Evolutionary conservation across 2,113 vertebrate genomes (phyloP).

Genomic region (Crotalus horridus): DNA sequence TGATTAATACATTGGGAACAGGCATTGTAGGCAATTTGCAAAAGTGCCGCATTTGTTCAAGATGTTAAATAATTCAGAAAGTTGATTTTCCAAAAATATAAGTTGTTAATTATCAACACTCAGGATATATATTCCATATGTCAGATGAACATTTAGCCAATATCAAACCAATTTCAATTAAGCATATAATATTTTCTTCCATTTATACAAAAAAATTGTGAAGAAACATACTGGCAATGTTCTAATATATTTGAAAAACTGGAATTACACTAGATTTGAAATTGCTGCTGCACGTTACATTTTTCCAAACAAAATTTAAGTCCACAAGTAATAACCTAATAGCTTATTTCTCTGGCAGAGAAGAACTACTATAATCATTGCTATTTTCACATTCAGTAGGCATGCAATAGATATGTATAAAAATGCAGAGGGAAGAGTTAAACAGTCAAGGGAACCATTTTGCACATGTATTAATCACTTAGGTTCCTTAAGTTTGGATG

Average conservation of each 20-base stretch:
- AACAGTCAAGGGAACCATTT: neutral
- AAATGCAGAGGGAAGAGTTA: neutral
- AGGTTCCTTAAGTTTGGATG: neutral
- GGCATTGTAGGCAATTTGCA: neutral
- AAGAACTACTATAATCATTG: neutral
- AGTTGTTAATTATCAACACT: neutral
- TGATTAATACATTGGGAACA: neutral
- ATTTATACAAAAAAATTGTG: neutral
- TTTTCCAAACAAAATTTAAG: slow-evolving; percentile 13
- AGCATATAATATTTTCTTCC: neutral
- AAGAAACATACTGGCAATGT: neutral
- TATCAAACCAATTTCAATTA: neutral
- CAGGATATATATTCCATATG: neutral
- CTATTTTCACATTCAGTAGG: neutral
- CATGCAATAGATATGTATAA: neutral
- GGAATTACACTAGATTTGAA: neutral
- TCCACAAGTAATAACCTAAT: neutral
- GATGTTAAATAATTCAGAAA: neutral
- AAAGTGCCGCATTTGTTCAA: neutral
- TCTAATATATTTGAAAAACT: neutral
- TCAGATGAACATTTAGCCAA: neutral
- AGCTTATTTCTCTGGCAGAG: neutral
- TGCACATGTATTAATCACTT: neutral
- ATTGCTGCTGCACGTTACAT: neutral
- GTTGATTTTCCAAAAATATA: neutral